phyloP scores from a whole-genome alignment of 2,888 invertebrate genomes.

The Standfussiana lucernea region DNA sequence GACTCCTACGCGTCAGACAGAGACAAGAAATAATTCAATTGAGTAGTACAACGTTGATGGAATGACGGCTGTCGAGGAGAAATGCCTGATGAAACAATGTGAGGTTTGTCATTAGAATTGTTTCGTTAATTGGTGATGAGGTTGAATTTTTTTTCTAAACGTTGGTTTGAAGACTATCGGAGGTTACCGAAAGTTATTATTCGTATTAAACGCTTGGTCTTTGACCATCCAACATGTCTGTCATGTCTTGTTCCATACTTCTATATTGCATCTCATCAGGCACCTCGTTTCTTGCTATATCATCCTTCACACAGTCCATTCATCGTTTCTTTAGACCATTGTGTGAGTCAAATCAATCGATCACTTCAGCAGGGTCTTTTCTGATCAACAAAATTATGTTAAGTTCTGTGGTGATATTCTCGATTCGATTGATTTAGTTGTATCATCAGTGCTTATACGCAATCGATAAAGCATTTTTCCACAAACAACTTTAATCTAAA shows the following conservation, averaged over 20 bases:
- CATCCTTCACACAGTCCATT: not conserved
- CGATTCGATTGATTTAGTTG: too few species aligned
- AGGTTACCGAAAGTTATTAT: not conserved
- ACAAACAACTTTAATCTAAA: too few species aligned
- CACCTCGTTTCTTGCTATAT: not conserved
- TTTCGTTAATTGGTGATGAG: slow-evolving; percentile 45
- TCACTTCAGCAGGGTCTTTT: too few species aligned
- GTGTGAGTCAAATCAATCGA: too few species aligned
- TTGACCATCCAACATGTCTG: too few species aligned
- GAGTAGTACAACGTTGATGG: slow-evolving; percentile 60
- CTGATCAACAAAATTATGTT: too few species aligned
- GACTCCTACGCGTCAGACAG: slow-evolving; percentile 45
- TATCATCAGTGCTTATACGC: too few species aligned
- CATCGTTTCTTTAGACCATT: not conserved
- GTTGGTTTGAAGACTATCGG: not conserved
- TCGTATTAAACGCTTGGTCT: too few species aligned
- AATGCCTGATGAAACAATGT: slow-evolving; percentile 38
- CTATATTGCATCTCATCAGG: not conserved
- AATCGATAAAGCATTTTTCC: too few species aligned
- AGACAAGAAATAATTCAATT: slow-evolving; percentile 63
- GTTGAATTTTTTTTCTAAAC: not conserved
- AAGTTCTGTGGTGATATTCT: too few species aligned
- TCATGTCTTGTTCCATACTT: too few species aligned
- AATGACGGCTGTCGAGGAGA: slow-evolving; percentile 48
- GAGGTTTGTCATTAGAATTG: slow-evolving; percentile 47